Conservation (phyloP, 2,888 invertebrate genomes). For the Pedicia rivosa region DNA sequence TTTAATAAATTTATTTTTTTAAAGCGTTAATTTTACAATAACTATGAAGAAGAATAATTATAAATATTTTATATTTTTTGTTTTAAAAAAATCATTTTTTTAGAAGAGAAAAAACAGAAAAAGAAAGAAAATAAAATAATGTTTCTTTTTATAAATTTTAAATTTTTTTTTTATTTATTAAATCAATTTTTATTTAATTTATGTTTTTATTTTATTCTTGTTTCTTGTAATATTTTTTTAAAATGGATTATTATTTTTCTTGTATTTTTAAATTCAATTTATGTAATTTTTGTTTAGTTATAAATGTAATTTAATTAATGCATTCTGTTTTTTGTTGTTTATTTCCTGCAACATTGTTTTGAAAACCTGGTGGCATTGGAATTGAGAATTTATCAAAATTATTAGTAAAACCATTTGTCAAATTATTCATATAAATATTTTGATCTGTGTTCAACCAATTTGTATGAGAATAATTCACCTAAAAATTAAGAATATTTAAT, state of each 20-base stretch:
- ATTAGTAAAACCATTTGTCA: constrained; percentile 21
- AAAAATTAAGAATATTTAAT: too few relatives aligned
- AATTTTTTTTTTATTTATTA: too few relatives aligned
- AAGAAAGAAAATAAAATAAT: constrained; percentile 3
- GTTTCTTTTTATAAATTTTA: background rate
- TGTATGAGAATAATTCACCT: constrained; percentile 21
- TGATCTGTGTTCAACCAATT: constrained; percentile 20
- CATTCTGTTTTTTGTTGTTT: constrained; percentile 21
- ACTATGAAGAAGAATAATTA: too few relatives aligned
- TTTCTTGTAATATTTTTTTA: background rate
- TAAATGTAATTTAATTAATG: constrained; percentile 17
- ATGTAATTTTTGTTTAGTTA: too few relatives aligned
- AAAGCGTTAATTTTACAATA: too few relatives aligned
- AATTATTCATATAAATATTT: constrained; percentile 21
- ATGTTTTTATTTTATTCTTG: too few relatives aligned
- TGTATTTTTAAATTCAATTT: constrained; percentile 4
- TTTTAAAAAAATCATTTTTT: too few relatives aligned
- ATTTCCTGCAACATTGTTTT: constrained; percentile 17
- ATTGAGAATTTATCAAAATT: constrained; percentile 20
- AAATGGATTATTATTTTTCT: background rate
- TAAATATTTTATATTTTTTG: too few relatives aligned
- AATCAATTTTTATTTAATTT: too few relatives aligned
- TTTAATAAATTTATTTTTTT: too few relatives aligned
- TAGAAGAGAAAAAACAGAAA: too few relatives aligned
- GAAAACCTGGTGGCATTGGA: constrained; percentile 21